Evolutionary conservation across 1,140 invertebrate species (phyloP).

Genomic region (Aporrectodea caliginosa): DNA sequence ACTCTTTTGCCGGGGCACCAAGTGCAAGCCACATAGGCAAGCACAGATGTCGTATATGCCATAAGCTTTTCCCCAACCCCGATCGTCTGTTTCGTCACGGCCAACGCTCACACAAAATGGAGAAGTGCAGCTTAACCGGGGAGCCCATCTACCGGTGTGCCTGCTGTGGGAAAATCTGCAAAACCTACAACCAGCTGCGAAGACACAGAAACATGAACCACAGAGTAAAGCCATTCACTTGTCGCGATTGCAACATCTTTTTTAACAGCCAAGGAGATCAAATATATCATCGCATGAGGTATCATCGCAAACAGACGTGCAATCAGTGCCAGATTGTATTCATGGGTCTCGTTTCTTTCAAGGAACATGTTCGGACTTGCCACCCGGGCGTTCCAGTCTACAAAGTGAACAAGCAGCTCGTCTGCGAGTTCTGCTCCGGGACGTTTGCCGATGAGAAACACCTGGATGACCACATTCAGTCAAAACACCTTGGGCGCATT

Average conservation of each 20-base stretch:
- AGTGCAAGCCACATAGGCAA: neutral
- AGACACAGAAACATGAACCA: constrained; percentile 7
- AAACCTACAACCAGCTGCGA: neutral
- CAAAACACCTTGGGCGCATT: constrained; percentile 11
- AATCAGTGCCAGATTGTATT: neutral
- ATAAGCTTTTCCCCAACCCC: neutral
- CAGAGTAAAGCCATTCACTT: neutral
- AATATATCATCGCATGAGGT: constrained; percentile 4
- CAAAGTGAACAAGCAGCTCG: constrained; percentile 13
- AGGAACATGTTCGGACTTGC: neutral
- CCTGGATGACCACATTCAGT: constrained; percentile 19
- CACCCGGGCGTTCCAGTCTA: constrained; percentile 20
- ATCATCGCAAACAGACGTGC: constrained; percentile 10
- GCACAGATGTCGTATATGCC: neutral
- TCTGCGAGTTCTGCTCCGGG: constrained; percentile 17
- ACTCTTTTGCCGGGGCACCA: neutral
- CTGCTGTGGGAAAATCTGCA: neutral
- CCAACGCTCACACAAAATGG: neutral
- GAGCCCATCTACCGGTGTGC: neutral
- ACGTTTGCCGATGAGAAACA: constrained; percentile 1
- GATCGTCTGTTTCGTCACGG: neutral
- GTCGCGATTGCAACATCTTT: constrained; percentile 10
- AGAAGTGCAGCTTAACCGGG: neutral
- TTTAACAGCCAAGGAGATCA: neutral
- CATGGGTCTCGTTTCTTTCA: neutral